phyloP scores from a whole-genome alignment of 35 echinoderm and acorn worm genomes.

The Nesometra sesokonis region DNA sequence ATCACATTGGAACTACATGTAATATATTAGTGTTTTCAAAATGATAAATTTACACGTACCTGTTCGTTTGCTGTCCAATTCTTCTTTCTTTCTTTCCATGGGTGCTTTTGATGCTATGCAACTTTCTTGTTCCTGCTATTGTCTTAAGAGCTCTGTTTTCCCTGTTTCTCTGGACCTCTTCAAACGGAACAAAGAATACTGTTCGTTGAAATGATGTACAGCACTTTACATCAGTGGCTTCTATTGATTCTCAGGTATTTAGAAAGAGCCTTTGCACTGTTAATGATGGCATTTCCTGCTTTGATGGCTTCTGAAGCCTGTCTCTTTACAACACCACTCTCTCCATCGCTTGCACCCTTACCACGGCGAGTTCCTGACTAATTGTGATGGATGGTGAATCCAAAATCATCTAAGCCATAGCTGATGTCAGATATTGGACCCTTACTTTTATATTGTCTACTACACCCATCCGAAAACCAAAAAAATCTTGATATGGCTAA shows the following conservation, averaged over 20 bases:
- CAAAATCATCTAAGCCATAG: constrained; percentile 40
- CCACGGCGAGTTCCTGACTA: constrained; percentile 57
- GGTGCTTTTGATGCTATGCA: constrained; percentile 50
- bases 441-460: constrained; percentile 63
- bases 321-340: constrained; percentile 55
- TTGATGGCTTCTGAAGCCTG: constrained; percentile 44
- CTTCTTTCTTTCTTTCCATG: too few relatives aligned
- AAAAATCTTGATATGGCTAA: too few relatives aligned
- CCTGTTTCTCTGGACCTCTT: constrained; percentile 15
- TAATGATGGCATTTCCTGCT: constrained; percentile 37
- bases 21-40: too few relatives aligned
- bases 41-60: too few relatives aligned
- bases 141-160: constrained; percentile 29
- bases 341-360: constrained; percentile 78
- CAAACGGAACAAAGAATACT: constrained; percentile 39
- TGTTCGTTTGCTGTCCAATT: too few relatives aligned
- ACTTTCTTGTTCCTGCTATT: constrained; percentile 48
- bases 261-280: constrained; percentile 30
- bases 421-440: constrained; percentile 65
- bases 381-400: constrained; percentile 39
- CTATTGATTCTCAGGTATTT: constrained; percentile 15
- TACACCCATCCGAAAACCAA: constrained; percentile 54
- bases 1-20: too few relatives aligned
- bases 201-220: constrained; percentile 44
- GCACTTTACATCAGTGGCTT: constrained; percentile 15